Conservation (phyloP, 2,888 invertebrate species). For the Drosophila kokeensis region DNA sequence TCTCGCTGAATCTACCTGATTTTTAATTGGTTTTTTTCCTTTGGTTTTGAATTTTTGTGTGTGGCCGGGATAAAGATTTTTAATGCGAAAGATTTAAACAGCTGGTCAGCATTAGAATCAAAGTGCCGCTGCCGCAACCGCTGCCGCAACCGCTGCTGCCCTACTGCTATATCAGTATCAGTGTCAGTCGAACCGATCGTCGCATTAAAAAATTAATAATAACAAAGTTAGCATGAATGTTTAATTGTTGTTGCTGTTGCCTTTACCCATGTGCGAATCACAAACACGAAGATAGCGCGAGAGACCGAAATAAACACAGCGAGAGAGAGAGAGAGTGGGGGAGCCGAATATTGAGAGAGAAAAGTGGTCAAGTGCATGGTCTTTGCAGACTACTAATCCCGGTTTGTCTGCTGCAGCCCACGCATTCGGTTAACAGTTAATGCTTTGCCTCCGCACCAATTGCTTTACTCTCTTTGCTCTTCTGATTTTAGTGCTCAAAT, state of each 20-base stretch:
- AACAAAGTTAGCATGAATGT: constrained; percentile 25
- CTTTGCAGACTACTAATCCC: constrained; percentile 26
- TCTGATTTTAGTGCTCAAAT: constrained; percentile 6
- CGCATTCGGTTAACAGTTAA: constrained; percentile 56
- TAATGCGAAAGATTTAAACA: constrained; percentile 24
- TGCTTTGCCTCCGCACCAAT: constrained; percentile 24
- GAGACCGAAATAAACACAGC: not conserved
- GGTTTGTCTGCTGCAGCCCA: constrained; percentile 46
- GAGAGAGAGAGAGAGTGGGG: constrained; percentile 3
- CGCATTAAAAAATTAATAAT: constrained; percentile 33
- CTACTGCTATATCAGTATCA: not conserved
- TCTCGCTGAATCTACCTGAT: constrained; percentile 38
- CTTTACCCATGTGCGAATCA: constrained; percentile 23
- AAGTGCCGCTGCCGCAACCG: constrained; percentile 33
- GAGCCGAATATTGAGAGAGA: constrained; percentile 6
- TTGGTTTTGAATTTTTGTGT: constrained; percentile 26
- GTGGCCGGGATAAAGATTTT: constrained; percentile 42
- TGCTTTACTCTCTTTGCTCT: constrained; percentile 46
- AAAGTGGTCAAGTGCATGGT: constrained; percentile 41
- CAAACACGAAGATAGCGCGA: not conserved
- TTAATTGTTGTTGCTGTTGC: not conserved
- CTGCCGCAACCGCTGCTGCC: constrained; percentile 4
- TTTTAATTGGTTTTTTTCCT: constrained; percentile 21
- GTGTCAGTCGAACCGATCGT: constrained; percentile 7
- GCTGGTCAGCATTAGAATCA: constrained; percentile 32